Evolutionary conservation across 2,888 invertebrate species (phyloP), one percentile per base, ranked within the genome.

Genomic region (Willowsia nigromaculata): DNA sequence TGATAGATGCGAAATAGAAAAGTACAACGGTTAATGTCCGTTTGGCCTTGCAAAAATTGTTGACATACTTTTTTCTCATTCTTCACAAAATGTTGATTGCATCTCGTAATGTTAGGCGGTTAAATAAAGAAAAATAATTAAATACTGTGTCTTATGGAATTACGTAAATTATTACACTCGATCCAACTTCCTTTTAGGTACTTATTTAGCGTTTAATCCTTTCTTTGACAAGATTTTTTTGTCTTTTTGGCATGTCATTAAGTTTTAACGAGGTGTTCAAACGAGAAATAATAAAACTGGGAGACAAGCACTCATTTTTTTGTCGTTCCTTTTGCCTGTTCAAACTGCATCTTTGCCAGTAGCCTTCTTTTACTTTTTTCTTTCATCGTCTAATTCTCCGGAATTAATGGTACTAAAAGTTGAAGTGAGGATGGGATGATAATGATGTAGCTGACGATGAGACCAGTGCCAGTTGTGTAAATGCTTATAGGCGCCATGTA

Each of bases 201-300:
- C 18, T 6, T 40, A 13, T 37, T n/a, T 30, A 33, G 9, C 65
- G 65, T 65, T 40, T 71, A n/a, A 43, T 43, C 43, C 74, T 47
- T 47, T 50, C 27, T 27, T 74, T 47, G 27, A 74, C 47, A 47
- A 62, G 56, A 5, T 37, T 71, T 74, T 27, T 74, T 74, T 74
- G 15, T 47, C 74, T 74, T 74, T 43, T 74, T 74, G 74, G 50
- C 74, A 74, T 74, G 74, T 27, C 74, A 74, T 74, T 74, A 74
- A 74, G 47, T 74, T 74, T 74, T 74, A 74, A 74, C 74, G 74
- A 74, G 74, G 74, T 74, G 74, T 74, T 74, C 27, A 74, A 43
- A 74, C 43, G 74, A 43, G 50, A 27, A 74, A 74, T 74, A 74
- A 74, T 74, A 74, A 71, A 71, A 22, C 9, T 11, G 43, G 65